A percentile compares a stretch with the other conserved stretches of the same genome.
phyloP scores from a whole-genome alignment of 2,888 invertebrate genomes.

The Melanchra persicariae region DNA sequence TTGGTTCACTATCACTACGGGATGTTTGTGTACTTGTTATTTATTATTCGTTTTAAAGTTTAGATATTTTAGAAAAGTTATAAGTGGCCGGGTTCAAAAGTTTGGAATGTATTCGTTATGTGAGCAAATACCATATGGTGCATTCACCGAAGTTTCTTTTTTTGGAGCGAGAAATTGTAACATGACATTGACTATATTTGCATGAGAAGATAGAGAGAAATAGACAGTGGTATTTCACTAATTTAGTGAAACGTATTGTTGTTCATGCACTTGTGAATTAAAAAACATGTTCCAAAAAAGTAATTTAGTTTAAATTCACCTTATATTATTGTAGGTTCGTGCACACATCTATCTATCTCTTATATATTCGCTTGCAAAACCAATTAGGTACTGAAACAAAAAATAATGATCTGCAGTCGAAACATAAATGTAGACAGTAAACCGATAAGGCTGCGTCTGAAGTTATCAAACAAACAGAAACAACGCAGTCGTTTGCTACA shows the following conservation, averaged over 20 bases:
- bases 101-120: too few relatives aligned
- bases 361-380: conserved; percentile 20
- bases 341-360: neutral
- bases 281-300: too few relatives aligned
- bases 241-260: too few relatives aligned
- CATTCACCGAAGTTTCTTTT: neutral
- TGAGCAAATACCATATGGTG: neutral
- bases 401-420: conserved; percentile 38
- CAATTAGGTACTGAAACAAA: conserved; percentile 20
- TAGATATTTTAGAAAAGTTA: too few relatives aligned
- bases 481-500: conserved; percentile 14
- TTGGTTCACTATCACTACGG: neutral
- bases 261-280: too few relatives aligned
- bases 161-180: neutral
- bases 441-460: conserved; percentile 38
- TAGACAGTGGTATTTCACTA: too few relatives aligned
- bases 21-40: neutral
- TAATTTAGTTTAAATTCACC: too few relatives aligned
- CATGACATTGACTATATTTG: too few relatives aligned
- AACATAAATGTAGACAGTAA: conserved; percentile 38
- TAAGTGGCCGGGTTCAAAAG: too few relatives aligned
- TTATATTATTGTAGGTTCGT: too few relatives aligned
- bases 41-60: too few relatives aligned
- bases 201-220: too few relatives aligned
- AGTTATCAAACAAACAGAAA: conserved; percentile 28